phyloP scores from a whole-genome alignment of 2,888 invertebrate genomes.

The Phasia obesa region DNA sequence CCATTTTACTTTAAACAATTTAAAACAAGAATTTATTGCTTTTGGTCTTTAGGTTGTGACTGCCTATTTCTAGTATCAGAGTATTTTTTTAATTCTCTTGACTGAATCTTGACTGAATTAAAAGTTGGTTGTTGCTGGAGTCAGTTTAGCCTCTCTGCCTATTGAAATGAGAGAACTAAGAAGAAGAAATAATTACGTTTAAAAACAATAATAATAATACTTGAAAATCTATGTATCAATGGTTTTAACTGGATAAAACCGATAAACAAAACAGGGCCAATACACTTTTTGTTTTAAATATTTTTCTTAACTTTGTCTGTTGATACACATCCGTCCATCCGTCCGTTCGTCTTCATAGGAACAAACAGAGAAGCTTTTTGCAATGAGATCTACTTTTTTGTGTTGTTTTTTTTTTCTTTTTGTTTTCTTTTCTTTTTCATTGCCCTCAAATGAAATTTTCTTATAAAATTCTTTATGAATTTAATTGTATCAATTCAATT shows the following conservation, averaged over 20 bases:
- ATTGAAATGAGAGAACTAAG: background rate
- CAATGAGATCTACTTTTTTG: no score
- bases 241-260: constrained; percentile 47
- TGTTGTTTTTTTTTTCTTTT: no score
- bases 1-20: no score
- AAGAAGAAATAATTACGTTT: constrained; percentile 1
- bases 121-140: background rate
- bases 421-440: background rate
- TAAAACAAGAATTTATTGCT: background rate
- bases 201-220: constrained; percentile 26
- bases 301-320: constrained; percentile 6
- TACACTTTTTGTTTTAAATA: constrained; percentile 21
- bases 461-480: constrained; percentile 34
- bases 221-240: constrained; percentile 15
- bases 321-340: background rate
- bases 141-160: constrained; percentile 6
- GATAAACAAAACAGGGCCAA: constrained; percentile 40
- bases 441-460: constrained; percentile 28
- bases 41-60: background rate
- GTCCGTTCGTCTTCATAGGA: no score
- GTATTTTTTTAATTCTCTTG: constrained; percentile 33
- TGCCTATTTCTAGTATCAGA: constrained; percentile 15
- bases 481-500: constrained; percentile 29
- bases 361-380: no score
- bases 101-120: no score